Conservation (phyloP, 2,797 vertebrate species). For the Bradypodion ventrale region DNA sequence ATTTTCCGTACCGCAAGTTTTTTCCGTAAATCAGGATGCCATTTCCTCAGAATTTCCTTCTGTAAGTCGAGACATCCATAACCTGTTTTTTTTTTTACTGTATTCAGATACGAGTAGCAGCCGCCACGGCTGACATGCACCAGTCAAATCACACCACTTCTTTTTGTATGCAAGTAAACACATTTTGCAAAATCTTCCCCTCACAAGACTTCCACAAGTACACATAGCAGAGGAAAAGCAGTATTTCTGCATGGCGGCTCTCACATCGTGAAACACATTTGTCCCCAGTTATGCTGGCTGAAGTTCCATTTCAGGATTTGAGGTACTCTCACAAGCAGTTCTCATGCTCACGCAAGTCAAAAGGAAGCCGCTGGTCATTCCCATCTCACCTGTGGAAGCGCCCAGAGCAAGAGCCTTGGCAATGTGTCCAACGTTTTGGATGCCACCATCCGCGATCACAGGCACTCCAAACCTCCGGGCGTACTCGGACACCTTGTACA, state of each 20-base stretch:
- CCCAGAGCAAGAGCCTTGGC: constrained; percentile 93
- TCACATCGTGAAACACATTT: not conserved
- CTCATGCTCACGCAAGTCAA: not conserved
- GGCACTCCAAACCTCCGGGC: constrained; percentile 92
- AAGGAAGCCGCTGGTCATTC: accelerated
- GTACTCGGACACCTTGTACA: constrained; percentile 98
- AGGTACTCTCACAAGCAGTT: not conserved
- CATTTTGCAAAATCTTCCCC: not conserved
- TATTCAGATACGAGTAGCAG: no score
- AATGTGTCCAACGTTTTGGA: constrained; percentile 94
- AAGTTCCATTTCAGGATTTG: no score
- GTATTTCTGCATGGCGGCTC: not conserved
- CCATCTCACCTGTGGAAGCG: constrained; percentile 89
- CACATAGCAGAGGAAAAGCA: not conserved
- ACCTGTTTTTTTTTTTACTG: no score
- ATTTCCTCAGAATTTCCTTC: no score
- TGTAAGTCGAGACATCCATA: no score
- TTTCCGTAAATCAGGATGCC: no score
- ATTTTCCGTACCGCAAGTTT: no score
- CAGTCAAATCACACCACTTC: not conserved
- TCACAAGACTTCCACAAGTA: not conserved
- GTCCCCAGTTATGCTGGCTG: not conserved
- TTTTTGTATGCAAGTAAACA: not conserved
- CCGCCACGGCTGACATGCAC: no score
- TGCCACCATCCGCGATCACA: constrained; percentile 94